Evolutionary conservation across 2,113 vertebrate genomes (phyloP).

Genomic region (Phrynosoma blainvillii): DNA sequence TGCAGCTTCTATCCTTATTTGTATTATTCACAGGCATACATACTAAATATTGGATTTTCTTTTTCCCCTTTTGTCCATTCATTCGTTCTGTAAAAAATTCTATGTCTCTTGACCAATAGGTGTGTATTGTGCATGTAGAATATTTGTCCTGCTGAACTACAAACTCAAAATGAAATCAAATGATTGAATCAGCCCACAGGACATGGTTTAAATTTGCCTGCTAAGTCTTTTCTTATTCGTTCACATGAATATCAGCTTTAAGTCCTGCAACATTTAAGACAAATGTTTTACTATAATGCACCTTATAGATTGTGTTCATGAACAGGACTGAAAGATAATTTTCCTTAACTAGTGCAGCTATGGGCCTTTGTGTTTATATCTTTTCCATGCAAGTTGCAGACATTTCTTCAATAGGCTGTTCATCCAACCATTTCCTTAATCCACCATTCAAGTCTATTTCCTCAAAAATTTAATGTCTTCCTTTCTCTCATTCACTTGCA

Average conservation of each 20-base stretch:
- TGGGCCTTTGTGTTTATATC: constrained; percentile 36
- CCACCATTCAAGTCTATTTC: constrained; percentile 38
- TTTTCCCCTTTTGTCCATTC: background rate
- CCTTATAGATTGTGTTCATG: constrained; percentile 7
- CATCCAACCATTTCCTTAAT: constrained; percentile 46
- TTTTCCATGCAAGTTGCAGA: constrained; percentile 41
- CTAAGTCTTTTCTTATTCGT: background rate
- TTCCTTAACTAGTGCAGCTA: constrained; percentile 42
- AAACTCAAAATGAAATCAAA: background rate
- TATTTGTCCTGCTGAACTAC: background rate
- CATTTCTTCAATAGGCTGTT: background rate
- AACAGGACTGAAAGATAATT: constrained; percentile 29
- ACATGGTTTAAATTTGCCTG: background rate
- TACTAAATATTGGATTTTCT: background rate
- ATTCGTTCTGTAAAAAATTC: background rate
- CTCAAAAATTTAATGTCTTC: constrained; percentile 19
- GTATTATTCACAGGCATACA: background rate
- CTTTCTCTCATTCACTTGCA: constrained; percentile 28
- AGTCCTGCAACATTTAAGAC: constrained; percentile 12
- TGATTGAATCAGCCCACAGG: background rate
- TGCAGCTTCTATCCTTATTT: background rate
- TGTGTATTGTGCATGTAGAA: background rate
- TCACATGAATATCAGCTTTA: constrained; percentile 8
- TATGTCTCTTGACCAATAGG: background rate
- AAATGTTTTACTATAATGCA: constrained; percentile 18